These are phyloP conservation scores for Drosophila busckii DNA, from an alignment of 1,140 invertebrate genomes.

Conservation along the genomic window DNA sequence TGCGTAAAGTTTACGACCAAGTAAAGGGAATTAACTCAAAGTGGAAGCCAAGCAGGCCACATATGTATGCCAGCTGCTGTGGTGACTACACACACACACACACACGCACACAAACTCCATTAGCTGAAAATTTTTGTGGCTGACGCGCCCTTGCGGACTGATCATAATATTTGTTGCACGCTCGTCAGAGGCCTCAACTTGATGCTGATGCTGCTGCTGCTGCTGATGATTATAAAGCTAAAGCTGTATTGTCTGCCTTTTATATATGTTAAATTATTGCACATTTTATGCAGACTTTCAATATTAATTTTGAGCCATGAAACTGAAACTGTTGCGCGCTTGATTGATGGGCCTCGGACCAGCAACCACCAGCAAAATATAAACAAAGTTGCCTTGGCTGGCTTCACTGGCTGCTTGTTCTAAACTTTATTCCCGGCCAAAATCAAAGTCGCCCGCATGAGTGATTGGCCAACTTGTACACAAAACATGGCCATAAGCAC, in stretches of 20 bases:
- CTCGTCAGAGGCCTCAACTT: conserved; percentile 27
- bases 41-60: conserved; percentile 23
- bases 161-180: conserved; percentile 37
- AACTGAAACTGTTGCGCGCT: no score
- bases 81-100: conserved; percentile 20
- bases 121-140: conserved; percentile 39
- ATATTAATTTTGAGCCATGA: no score
- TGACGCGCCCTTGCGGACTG: conserved; percentile 1
- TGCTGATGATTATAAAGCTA: no score
- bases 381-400: conserved; percentile 14
- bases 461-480: no score
- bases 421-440: conserved; percentile 34
- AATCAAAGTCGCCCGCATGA: conserved; percentile 43
- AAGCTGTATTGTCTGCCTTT: no score
- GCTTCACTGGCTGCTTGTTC: conserved; percentile 24
- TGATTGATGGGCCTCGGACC: no score
- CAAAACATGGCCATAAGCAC: no score
- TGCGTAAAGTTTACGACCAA: conserved; percentile 69
- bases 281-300: no score
- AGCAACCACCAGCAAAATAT: no score
- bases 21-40: conserved; percentile 63
- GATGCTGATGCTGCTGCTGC: no score
- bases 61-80: conserved; percentile 26
- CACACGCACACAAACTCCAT: conserved; percentile 27
- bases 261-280: no score